These are phyloP conservation scores for Hyposoter dolosus DNA, from an alignment of 2,888 invertebrate genomes.

Conservation along the genomic window DNA sequence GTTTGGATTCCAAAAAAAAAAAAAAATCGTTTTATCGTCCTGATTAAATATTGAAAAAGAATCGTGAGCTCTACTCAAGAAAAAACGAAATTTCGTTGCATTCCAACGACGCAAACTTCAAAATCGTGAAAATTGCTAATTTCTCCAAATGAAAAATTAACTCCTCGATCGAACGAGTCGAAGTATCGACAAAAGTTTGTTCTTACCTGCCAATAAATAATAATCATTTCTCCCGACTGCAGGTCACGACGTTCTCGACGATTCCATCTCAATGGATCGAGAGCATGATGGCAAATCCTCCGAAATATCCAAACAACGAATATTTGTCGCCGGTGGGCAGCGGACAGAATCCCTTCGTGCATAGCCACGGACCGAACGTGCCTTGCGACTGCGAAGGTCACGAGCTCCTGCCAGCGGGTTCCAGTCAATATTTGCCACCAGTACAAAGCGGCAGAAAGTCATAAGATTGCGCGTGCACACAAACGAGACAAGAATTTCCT, in stretches of 20 bases:
- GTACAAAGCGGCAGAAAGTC: slow-evolving; percentile 47
- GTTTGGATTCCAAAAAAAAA: no score
- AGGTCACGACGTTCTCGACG: slow-evolving; percentile 81
- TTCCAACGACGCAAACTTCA: no score
- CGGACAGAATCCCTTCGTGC: slow-evolving; percentile 26
- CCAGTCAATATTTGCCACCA: slow-evolving; percentile 74
- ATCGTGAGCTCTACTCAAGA: no score
- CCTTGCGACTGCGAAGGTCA: slow-evolving; percentile 79
- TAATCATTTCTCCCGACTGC: slow-evolving; percentile 14
- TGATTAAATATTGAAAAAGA: no score
- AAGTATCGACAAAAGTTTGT: neutral
- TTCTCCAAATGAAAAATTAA: neutral
- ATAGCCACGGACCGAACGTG: slow-evolving; percentile 65
- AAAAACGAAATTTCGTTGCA: no score
- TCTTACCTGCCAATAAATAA: neutral
- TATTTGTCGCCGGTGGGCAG: slow-evolving; percentile 18
- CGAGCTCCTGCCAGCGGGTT: slow-evolving; percentile 68
- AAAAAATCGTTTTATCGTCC: no score
- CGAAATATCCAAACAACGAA: slow-evolving; percentile 29
- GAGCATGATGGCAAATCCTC: slow-evolving; percentile 67
- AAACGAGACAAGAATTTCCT: neutral
- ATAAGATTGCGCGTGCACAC: neutral
- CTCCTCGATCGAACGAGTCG: neutral
- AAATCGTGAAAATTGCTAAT: neutral
- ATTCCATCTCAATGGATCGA: slow-evolving; percentile 79